Conservation (phyloP, 2,888 invertebrate species). For the Andrena flavipes region DNA sequence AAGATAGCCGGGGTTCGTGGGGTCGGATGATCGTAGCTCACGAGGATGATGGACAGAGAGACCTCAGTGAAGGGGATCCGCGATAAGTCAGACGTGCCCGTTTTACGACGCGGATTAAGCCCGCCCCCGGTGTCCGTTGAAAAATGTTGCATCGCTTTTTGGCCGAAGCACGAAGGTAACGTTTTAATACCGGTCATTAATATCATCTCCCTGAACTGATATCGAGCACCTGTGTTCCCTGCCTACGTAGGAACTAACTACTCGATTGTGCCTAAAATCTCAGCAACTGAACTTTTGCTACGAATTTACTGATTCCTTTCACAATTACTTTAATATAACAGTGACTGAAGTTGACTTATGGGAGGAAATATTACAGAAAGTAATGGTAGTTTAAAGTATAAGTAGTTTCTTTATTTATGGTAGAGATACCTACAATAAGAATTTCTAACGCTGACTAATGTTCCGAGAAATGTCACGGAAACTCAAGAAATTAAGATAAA, state of each 20-base stretch:
- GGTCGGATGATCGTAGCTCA: constrained; percentile 22
- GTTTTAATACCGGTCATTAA: constrained; percentile 30
- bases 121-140: neutral
- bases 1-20: constrained; percentile 14
- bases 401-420: too few species aligned
- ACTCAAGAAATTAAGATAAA: too few species aligned
- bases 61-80: constrained; percentile 20
- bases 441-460: too few species aligned
- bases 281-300: neutral
- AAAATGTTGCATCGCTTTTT: constrained; percentile 27
- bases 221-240: neutral
- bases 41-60: constrained; percentile 24
- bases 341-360: too few species aligned
- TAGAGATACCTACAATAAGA: too few species aligned
- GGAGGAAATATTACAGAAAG: too few species aligned
- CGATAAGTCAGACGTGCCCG: constrained; percentile 31
- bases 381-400: too few species aligned
- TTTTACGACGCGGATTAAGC: constrained; percentile 7
- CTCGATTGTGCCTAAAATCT: neutral
- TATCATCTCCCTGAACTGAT: neutral
- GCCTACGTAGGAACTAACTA: too few species aligned
- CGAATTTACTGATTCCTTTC: neutral
- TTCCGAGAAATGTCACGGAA: too few species aligned
- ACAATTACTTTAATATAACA: too few species aligned
- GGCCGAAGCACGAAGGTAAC: neutral